phyloP scores from a whole-genome alignment of 2,888 invertebrate genomes.

The Hydraecia micacea region DNA sequence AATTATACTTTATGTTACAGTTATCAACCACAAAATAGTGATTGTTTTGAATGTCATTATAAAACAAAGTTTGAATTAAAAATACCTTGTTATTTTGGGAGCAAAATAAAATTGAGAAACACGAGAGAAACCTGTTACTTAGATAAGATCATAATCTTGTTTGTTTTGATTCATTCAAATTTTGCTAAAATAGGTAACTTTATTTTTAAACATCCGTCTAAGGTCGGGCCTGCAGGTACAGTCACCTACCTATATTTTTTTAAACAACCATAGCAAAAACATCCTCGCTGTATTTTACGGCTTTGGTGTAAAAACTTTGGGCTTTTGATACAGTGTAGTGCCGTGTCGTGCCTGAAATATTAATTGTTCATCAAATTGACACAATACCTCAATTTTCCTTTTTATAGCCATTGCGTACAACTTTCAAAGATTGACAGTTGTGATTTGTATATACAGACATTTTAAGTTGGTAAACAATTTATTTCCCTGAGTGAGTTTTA shows the following conservation, averaged over 20 bases:
- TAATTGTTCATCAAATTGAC: not conserved
- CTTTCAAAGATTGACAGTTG: not conserved
- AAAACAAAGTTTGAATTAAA: not conserved
- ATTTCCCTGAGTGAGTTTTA: not conserved
- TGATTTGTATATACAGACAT: too few species aligned
- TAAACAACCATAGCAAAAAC: not conserved
- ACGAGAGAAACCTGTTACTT: slow-evolving; percentile 31
- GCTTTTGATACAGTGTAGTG: not conserved
- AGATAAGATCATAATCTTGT: slow-evolving; percentile 19
- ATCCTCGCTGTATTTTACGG: not conserved
- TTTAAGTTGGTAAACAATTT: not conserved
- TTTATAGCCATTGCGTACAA: not conserved
- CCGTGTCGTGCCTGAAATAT: not conserved
- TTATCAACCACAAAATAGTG: too few species aligned
- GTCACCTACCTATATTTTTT: not conserved
- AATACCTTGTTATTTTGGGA: not conserved
- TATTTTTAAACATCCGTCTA: too few species aligned
- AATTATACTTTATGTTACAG: not conserved
- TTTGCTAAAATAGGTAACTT: not conserved
- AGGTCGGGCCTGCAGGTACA: too few species aligned
- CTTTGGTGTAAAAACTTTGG: not conserved
- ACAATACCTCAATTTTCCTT: not conserved
- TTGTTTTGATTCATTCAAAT: slow-evolving; percentile 1
- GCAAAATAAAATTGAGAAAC: not conserved
- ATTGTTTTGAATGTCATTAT: not conserved